These are phyloP conservation scores for Chunga burmeisteri DNA, from an alignment of 2,113 vertebrate species.

Conservation along the genomic window DNA sequence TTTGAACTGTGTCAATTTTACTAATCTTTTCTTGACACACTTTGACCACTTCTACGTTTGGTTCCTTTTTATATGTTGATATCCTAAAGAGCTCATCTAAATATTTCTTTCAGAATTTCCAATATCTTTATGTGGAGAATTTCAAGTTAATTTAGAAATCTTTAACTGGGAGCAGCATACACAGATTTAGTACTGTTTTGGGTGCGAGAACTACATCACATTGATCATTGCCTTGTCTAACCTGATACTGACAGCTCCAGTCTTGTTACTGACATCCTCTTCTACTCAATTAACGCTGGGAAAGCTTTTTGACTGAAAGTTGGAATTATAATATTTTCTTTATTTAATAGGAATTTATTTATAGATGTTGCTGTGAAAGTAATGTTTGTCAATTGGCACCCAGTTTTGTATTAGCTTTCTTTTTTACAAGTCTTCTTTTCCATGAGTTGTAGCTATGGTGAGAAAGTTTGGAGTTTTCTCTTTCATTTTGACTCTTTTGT, in stretches of 20 bases:
- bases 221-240: neutral
- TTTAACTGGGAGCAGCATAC: neutral
- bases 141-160: neutral
- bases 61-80: neutral
- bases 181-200: neutral
- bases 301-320: neutral
- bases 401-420: neutral
- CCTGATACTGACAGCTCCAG: neutral
- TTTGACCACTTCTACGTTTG: accelerated
- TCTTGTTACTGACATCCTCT: neutral
- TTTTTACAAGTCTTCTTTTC: neutral
- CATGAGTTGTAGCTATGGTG: neutral
- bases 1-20: neutral
- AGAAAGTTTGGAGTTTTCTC: neutral
- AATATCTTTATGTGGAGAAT: neutral
- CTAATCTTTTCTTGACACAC: neutral
- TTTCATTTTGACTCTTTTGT: neutral
- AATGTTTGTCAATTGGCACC: neutral
- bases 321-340: neutral
- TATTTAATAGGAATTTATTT: neutral
- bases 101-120: neutral
- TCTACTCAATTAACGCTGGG: neutral
- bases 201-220: neutral
- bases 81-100: neutral
- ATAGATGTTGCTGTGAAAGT: neutral